Evolutionary conservation across 2,888 invertebrate genomes (phyloP).

Genomic region (Pollenia griseotomentosa): DNA sequence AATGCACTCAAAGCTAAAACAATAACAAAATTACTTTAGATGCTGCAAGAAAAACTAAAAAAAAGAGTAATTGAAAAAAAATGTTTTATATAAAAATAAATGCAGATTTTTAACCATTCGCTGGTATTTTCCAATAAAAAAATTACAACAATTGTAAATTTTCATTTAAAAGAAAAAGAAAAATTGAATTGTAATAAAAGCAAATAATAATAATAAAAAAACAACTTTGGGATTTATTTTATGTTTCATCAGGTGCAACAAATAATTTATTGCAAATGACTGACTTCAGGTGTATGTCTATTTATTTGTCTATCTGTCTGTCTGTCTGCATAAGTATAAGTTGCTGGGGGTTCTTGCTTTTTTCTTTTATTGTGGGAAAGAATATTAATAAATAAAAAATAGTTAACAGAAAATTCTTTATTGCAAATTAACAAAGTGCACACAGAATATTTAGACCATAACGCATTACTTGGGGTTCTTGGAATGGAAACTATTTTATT

Average conservation of each 20-base stretch:
- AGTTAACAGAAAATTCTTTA: conserved; percentile 16
- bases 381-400: conserved; percentile 3
- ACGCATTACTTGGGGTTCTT: conserved; percentile 25
- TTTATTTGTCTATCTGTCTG: conserved; percentile 9
- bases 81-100: conserved; percentile 33
- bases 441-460: conserved; percentile 26
- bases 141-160: conserved; percentile 32
- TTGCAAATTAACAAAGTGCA: conserved; percentile 36
- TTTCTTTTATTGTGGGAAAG: conserved; percentile 48
- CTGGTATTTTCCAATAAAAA: conserved; percentile 38
- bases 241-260: conserved; percentile 81
- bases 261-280: conserved; percentile 81
- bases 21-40: not conserved
- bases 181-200: conserved; percentile 30
- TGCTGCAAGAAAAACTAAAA: conserved; percentile 24
- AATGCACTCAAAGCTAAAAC: conserved; percentile 27
- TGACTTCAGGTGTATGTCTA: conserved; percentile 71
- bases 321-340: not conserved
- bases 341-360: not conserved
- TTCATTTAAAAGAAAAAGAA: conserved; percentile 9
- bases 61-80: conserved; percentile 30
- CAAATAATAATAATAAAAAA: conserved; percentile 12
- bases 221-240: conserved; percentile 72
- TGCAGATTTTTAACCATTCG: conserved; percentile 46
- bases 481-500: conserved; percentile 29